A percentile compares a stretch with the other conserved stretches of the same genome.
Evolutionary conservation across 2,888 invertebrate species (phyloP).

Genomic region (Brachyptera risi): DNA sequence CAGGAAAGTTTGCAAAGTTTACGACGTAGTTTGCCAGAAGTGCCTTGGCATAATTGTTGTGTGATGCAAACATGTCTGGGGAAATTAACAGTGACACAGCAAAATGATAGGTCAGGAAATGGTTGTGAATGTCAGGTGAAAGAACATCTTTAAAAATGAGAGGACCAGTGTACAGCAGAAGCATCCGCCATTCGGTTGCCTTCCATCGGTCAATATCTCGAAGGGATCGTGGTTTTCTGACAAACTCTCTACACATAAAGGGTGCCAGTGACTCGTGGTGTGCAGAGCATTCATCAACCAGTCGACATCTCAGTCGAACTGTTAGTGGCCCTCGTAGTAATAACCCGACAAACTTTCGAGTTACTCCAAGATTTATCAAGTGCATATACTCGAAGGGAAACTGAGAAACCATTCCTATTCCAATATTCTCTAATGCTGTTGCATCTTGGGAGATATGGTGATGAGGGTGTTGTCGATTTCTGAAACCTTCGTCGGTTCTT

Average conservation of each 20-base stretch:
- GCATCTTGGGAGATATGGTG: conserved; percentile 15
- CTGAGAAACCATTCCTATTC: conserved; percentile 16
- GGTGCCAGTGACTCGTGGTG: no score
- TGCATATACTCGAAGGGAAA: conserved; percentile 32
- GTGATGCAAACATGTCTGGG: conserved; percentile 29
- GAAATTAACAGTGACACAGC: conserved; percentile 34
- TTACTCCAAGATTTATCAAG: conserved; percentile 27
- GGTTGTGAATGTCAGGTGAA: conserved; percentile 27
- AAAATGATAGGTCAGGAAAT: conserved; percentile 35
- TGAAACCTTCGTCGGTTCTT: conserved; percentile 29
- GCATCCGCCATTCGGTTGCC: no score
- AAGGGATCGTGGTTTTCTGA: conserved; percentile 36
- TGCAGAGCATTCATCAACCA: no score
- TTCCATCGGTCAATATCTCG: conserved; percentile 37
- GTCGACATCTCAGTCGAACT: no score
- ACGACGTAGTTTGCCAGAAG: conserved; percentile 35
- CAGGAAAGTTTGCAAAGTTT: conserved; percentile 33
- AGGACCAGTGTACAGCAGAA: conserved; percentile 38
- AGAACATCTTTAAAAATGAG: conserved; percentile 32
- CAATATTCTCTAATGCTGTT: conserved; percentile 24
- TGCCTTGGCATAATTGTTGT: conserved; percentile 34
- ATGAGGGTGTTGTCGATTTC: conserved; percentile 16
- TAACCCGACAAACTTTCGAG: conserved; percentile 26
- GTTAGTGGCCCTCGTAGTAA: no score
- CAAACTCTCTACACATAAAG: no score